phyloP scores from a whole-genome alignment of 2,888 invertebrate species.

The Coenonympha glycerion region DNA sequence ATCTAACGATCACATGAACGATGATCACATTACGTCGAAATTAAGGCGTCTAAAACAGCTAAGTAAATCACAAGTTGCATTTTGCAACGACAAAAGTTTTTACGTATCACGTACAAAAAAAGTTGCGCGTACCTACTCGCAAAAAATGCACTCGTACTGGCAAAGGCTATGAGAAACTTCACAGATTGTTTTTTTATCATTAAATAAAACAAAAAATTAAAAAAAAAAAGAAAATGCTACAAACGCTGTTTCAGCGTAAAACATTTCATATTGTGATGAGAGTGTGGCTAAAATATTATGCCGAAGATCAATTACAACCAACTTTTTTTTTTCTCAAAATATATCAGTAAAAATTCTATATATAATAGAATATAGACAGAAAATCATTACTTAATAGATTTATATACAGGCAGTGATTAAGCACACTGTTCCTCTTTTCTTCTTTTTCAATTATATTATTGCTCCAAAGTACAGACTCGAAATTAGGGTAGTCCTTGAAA shows the following conservation, averaged over 20 bases:
- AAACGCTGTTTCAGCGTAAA: conserved; percentile 20
- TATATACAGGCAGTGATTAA: conserved; percentile 54
- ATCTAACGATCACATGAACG: conserved; percentile 16
- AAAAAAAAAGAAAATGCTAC: conserved; percentile 24
- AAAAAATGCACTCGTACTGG: conserved; percentile 70
- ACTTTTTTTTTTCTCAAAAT: conserved; percentile 28
- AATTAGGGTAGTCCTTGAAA: conserved; percentile 46
- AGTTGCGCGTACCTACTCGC: conserved; percentile 45
- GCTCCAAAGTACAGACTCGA: conserved; percentile 49
- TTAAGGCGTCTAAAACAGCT: conserved; percentile 25
- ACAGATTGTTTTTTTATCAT: conserved; percentile 18
- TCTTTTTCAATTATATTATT: conserved; percentile 65
- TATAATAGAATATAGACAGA: conserved; percentile 26
- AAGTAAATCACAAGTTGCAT: conserved; percentile 25
- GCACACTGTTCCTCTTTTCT: conserved; percentile 31
- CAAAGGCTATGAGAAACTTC: conserved; percentile 40
- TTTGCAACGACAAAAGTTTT: conserved; percentile 15
- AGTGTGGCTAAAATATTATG: conserved; percentile 25
- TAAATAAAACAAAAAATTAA: conserved; percentile 27
- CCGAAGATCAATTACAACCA: conserved; percentile 27
- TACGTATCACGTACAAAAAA: conserved; percentile 23
- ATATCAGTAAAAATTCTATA: conserved; percentile 29
- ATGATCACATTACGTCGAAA: conserved; percentile 10
- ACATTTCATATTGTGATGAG: conserved; percentile 33
- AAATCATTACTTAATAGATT: conserved; percentile 29